Conservation (phyloP, 2,797 vertebrate species). For the Falco biarmicus region DNA sequence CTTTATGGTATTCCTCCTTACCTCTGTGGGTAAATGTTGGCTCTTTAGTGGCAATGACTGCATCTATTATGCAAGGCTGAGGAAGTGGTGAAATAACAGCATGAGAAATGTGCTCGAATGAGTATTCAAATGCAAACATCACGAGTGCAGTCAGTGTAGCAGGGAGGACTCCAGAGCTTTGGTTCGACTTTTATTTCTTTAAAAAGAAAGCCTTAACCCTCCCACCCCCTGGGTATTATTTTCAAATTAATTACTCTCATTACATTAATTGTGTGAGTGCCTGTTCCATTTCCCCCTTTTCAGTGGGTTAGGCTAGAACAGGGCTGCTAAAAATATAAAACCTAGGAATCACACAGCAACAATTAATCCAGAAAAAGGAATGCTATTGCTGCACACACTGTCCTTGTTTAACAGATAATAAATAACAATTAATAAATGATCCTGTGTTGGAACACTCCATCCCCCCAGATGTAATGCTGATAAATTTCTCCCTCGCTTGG, state of each 20-base stretch:
- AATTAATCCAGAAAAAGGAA: conserved; percentile 72
- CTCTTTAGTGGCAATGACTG: conserved; percentile 65
- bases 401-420: conserved; percentile 76
- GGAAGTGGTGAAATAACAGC: conserved; percentile 69
- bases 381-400: conserved; percentile 25
- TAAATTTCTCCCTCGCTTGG: conserved; percentile 62
- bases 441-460: conserved; percentile 43
- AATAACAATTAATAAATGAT: conserved; percentile 77
- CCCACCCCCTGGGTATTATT: conserved; percentile 57
- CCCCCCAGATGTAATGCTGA: conserved; percentile 64
- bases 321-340: conserved; percentile 70
- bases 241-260: conserved; percentile 74
- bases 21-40: conserved; percentile 62
- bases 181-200: conserved; percentile 71
- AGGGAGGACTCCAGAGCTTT: conserved; percentile 62
- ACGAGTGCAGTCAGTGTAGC: conserved; percentile 70
- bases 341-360: conserved; percentile 48
- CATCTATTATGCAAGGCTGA: conserved; percentile 68
- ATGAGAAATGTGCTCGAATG: conserved; percentile 68
- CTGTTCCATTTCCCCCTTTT: conserved; percentile 46
- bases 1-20: conserved; percentile 25
- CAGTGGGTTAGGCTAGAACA: conserved; percentile 44
- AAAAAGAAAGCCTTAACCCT: conserved; percentile 62
- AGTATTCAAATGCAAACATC: conserved; percentile 75
- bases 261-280: conserved; percentile 59